Base-by-base conservation (phyloP, 2,113 vertebrate species). In the Numenius arquata region DNA sequence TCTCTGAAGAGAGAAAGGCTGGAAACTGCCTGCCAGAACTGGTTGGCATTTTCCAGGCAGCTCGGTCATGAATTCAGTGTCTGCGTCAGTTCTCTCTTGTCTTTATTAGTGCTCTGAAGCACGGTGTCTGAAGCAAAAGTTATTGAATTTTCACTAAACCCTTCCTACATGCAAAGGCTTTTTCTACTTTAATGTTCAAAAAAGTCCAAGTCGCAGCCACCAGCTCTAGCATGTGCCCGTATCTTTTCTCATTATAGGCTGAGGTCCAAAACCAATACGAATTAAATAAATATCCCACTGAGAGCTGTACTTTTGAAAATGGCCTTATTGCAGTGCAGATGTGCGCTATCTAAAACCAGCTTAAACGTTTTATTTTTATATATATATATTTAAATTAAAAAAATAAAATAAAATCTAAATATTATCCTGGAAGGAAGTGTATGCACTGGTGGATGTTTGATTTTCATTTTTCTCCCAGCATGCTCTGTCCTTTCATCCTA, bases 231-330 rank as follows among this genome's bases (percentile, higher is more conserved):
- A 38, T 97, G 87, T 79, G 43, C 94, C 85, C 74, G 0, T 97
- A 97, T 96, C 97, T 97, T 96, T 97, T 90, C 97, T 98, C 98
- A 96, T 98, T 98, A 98, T 91, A 98, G 98, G 97, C 97, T 97
- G 95, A 29, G 62, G 97, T 97, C 98, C 98, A 98, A 98, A 98
- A 98, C 97, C 96, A 98, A 98, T 97, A 98, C 0, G 78, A 97
- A 98, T 98, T 98, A 98, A 98, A 98, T 97, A 98, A 98, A 98
- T 96, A 97, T 79, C 98, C 98, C 96, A 98, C 98, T 96, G 98
- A 97, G 98, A 97, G 59, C 95, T 79, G 90, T 86, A 95, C 96
- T 97, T 97, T 97, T 97, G 97, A 97, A 98, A 97, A 98, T 59
- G 95, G 96, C 96, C 97, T 97, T 96, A 93, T 97, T 96, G 94